Base-by-base conservation (phyloP, 2,797 vertebrate genomes). In the Heteromormyrus szaboi region DNA sequence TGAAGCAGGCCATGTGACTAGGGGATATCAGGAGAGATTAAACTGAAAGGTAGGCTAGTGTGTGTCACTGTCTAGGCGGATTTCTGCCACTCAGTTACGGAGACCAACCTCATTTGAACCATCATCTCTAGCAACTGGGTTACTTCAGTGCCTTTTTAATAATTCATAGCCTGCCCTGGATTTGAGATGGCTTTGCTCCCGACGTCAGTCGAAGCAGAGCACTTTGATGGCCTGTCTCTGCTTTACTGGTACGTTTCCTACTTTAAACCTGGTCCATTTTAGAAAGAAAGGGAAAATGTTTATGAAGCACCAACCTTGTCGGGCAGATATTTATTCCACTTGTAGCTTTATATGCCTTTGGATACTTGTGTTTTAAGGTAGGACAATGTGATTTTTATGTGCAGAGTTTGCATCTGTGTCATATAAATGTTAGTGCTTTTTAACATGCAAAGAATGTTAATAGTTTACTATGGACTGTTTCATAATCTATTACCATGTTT, bases 221-320 rank as follows among this genome's bases (percentile, higher is more conserved):
- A 93, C 87, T 95, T 96, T 90, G 95, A 96, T 95, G 96, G 96
- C 81, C 94, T 97, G 88, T 97, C 97, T 91, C 95, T 97, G 44
- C 94, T 97, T 4, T 97, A 97, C 95, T 97, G 97, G 96, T 97
- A 95, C 90, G 96, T 92, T 89, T 81, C 37, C 91, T 56, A 46
- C n/a, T 56, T 85, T 51, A 29, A 62, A 68, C 83, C 81, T 33
- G 29, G 6, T 81, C 37, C 86, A 53, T 83, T 83, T 59, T 53
- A 33, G 88, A 68, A 72, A 62, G 12, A 62, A 88, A 48, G 51
- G 17, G 9, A 51, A 56, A 41, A 37, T 19, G n/a, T 85, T 48
- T 62, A 44, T 65, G 59, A 37, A 62, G 51, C 53, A 9, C 54
- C 9, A 14, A 33, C 4, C 14, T 84, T 62, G 37, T 68, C 0